These are phyloP conservation scores for Oriolus oriolus DNA, from an alignment of 2,113 vertebrate genomes.

Conservation along the genomic window DNA sequence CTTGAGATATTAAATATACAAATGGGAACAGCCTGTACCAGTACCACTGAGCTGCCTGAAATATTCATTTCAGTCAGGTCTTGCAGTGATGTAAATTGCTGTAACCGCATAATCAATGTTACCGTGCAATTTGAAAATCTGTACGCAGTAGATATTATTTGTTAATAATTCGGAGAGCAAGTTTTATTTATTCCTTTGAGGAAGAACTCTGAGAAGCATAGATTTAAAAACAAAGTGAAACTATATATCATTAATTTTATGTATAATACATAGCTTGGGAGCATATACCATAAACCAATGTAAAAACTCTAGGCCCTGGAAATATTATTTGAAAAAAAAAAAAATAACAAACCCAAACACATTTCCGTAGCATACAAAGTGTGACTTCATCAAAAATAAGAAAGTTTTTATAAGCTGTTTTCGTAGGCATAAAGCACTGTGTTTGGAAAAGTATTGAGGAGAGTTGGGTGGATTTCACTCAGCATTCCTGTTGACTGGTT, in stretches of 20 bases:
- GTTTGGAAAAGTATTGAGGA: not conserved
- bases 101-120: not conserved
- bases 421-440: not conserved
- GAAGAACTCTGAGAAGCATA: not conserved
- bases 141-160: not conserved
- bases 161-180: not conserved
- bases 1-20: conserved; percentile 5
- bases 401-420: not conserved
- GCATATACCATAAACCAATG: not conserved
- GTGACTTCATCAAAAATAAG: not conserved
- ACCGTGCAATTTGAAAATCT: not conserved
- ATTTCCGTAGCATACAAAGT: not conserved
- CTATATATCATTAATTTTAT: not conserved
- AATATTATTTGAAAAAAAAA: not conserved
- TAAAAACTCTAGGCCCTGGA: not conserved
- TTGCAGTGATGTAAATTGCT: not conserved
- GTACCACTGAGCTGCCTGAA: not conserved
- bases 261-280: not conserved
- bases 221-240: not conserved
- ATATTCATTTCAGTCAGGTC: not conserved
- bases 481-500: not conserved
- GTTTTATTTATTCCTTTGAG: conserved; percentile 14
- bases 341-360: not conserved
- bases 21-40: conserved; percentile 4
- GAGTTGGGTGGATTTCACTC: fast-evolving